Evolutionary conservation across 64 coral and sea anemone species (phyloP), one percentile per base, ranked within the genome.

Genomic region (Stichodactyla mertensii): DNA sequence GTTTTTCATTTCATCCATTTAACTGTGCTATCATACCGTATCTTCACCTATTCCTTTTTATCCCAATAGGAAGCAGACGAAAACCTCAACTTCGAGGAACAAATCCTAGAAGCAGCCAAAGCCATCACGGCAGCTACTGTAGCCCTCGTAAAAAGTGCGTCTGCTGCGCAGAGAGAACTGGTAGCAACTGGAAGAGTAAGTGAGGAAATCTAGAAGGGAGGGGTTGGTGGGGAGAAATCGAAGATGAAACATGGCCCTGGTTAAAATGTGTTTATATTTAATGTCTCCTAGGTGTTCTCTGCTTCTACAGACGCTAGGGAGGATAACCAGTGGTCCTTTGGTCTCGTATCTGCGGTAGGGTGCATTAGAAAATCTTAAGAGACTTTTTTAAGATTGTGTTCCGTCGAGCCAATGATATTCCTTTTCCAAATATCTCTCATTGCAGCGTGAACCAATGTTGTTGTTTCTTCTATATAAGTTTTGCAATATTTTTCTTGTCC

Each of bases 301-400:
- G 86, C 93, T 16, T 87, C 80, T 14, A 89, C 92, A 26, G 97
- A 99, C 71, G 89, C 93, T n/a, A 90, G 78, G 13, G 97, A 99
- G 53, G 97, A 99, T 62, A 89, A 92, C 45, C 97, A 99, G 77
- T 99, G 97, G 97, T 99, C 97, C 10, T 92, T 94, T 67, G 97
- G 97, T 22, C 92, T 99, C 56, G 97, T 99, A 28, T 99, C 97
- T 24, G 97, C 97, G 88, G 97, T 99, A 92, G 81, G 81, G 97
- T 95, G 51, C 78, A 81, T 54, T 81, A 16, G 54, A 53, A 81
- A 16, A 12, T 18, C 55, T 85, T 58, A 26, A 61, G 16, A 20
- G 23, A 27, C 0, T 66, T 6, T 6, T 66, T 79, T 79, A 52
- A 6, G 24, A 7, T 13, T 10, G 15, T 14, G 16, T 16, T 15